Evolutionary conservation across 2,113 vertebrate genomes (phyloP), one percentile per base, ranked within the genome.

Genomic region (Lepisosteus oculatus): DNA sequence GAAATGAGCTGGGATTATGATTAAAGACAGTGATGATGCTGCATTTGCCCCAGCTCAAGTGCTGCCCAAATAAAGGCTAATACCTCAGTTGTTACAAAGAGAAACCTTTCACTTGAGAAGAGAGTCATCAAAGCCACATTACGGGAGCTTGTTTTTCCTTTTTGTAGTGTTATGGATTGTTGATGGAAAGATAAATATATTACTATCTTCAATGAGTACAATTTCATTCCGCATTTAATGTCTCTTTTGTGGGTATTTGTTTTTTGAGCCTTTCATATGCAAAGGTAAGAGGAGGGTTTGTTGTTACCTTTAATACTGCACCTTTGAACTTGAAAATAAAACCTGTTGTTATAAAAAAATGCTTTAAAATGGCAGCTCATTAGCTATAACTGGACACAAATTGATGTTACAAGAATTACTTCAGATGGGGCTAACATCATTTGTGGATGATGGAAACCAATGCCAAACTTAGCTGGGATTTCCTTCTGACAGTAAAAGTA

Each of bases 21-120:
- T 17, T 7, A 15, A 29, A 9, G 8, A 64, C 7, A 51, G 47
- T 51, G 47, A 51, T 61, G 13, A 61, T 64, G 62, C 62, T 64
- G 62, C 62, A 64, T 9, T 64, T n/a, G 17, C n/a, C 62, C 17
- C 17, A 41, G 62, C 62, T 64, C 42, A 64, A 17, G 41, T 64
- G 17, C 42, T 64, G 62, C 62, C 62, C 62, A 64, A 64, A 64
- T 64, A 64, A 64, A 64, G 62, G 62, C 42, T 29, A 64, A 2
- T 64, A 64, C 42, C 62, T 64, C 62, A 64, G 62, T 64, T 17
- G 41, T 42, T 43, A 29, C 41, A 12, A 64, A 64, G 13, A 2
- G 14, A 64, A 43, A 64, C 17, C 56, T 59, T 59, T 59, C 12
- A n/a, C 12, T 59, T 59, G 12, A 59, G 12, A 4, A 59, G 5